Conservation (phyloP, 1,140 invertebrate genomes). For the Rhopalosiphum maidis region DNA sequence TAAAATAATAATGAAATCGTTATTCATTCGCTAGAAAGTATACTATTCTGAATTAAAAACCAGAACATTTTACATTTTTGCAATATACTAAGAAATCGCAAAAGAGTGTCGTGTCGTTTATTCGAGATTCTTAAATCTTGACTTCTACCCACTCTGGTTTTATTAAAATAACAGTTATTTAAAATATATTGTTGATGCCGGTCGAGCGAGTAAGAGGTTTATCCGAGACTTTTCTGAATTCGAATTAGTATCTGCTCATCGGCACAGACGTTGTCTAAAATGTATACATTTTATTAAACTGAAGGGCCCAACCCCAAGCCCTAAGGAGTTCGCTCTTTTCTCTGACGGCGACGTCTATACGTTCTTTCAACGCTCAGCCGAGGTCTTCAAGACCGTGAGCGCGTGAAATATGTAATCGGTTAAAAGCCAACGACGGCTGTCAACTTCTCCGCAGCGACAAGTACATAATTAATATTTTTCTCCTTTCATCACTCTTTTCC, state of each 20-base stretch:
- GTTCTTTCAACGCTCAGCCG: neutral
- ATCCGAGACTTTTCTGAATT: neutral
- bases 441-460: conserved; percentile 24
- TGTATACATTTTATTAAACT: conserved; percentile 48
- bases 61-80: too few relatives aligned
- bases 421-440: conserved; percentile 55
- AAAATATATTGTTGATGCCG: neutral
- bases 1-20: neutral
- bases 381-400: neutral
- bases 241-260: neutral
- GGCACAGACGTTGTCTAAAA: neutral
- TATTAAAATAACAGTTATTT: neutral
- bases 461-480: conserved; percentile 55
- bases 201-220: neutral
- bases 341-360: neutral
- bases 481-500: neutral
- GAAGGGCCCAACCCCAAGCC: neutral
- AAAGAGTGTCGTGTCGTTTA: neutral
- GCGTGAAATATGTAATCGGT: conserved; percentile 56
- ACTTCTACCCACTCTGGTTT: neutral
- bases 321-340: conserved; percentile 17
- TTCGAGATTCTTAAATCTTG: neutral
- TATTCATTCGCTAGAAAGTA: neutral
- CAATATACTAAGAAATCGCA: neutral
- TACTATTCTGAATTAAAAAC: too few relatives aligned